Base-by-base conservation (phyloP, 2,113 vertebrate species). In the Callaeas wilsoni region DNA sequence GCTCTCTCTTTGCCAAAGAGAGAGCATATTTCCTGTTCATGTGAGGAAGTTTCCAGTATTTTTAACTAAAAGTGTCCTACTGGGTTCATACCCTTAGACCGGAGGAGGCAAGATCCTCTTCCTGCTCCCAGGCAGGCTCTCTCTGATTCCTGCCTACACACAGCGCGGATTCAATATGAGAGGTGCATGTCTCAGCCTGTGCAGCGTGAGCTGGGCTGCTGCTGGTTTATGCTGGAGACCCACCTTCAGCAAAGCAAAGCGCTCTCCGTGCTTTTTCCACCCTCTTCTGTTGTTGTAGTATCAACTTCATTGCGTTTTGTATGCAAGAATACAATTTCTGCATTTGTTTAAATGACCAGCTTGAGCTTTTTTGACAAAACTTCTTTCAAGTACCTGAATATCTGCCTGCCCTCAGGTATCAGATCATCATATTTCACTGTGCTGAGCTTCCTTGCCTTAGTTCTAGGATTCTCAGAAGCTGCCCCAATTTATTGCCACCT, bases 141-240 rank as follows among this genome's bases (percentile, higher is more conserved):
- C 85, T 79, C 52, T 60, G 49, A 49, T 29, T 88, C 83, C n/a
- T 0, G 1, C 55, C 71, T 37, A 52, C 63, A 65, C 0, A 0
- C 17, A 57, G 37, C 37, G 44, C 21, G 77, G 46, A 56, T 37
- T 49, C 0, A 7, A 12, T n/a, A 46, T 12, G 39, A 80, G 22
- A 75, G 11, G 22, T 0, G 3, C 65, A 9, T 20, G 22, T 59
- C 39, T 49, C 15, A 16, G 73, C 71, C 29, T 50, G 59, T 44
- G 55, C 35, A 69, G 17, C 10, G 20, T 0, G 4, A 85, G n/a
- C 50, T 8, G 17, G 20, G 16, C 41, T 76, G 8, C 39, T 39
- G 47, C 82, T 76, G 23, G 2, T 64, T 64, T 56, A 20, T 37
- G 11, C 27, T 46, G 49, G 57, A 60, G 23, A 62, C 6, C 6